These are phyloP conservation scores for Mayetiola destructor DNA, from an alignment of 2,888 invertebrate species.

Conservation along the genomic window DNA sequence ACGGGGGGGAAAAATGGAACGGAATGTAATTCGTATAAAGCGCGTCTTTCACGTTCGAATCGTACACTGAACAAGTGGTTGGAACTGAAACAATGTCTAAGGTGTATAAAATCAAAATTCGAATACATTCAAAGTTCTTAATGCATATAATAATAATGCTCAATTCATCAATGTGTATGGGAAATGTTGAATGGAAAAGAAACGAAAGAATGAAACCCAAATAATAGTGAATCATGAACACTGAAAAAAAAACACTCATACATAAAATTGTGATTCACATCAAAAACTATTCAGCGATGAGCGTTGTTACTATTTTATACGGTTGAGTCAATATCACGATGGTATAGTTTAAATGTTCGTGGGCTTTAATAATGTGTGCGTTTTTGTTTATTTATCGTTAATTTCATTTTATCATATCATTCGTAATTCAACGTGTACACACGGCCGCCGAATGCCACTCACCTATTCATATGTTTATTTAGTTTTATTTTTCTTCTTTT, in stretches of 20 bases:
- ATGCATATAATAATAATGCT: too few species aligned
- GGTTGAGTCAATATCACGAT: too few species aligned
- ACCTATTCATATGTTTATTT: constrained; percentile 9
- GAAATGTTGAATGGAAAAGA: neutral
- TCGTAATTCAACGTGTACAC: neutral
- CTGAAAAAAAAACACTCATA: neutral
- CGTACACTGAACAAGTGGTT: constrained; percentile 10
- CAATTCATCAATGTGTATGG: neutral
- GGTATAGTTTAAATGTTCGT: too few species aligned
- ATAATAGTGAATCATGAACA: too few species aligned
- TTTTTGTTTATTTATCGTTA: neutral
- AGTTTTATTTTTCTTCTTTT: neutral
- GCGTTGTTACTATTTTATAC: too few species aligned
- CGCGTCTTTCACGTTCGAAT: constrained; percentile 3
- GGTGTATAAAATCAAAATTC: neutral
- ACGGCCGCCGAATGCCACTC: neutral
- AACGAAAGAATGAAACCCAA: too few species aligned
- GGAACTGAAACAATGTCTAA: neutral
- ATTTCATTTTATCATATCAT: neutral
- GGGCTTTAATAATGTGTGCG: neutral
- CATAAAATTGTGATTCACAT: neutral
- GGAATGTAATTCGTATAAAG: too few species aligned
- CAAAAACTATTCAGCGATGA: neutral
- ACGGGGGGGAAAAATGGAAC: neutral
- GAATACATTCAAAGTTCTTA: neutral